Base-by-base conservation (phyloP, 2,113 vertebrate species). In the Passer domesticus region DNA sequence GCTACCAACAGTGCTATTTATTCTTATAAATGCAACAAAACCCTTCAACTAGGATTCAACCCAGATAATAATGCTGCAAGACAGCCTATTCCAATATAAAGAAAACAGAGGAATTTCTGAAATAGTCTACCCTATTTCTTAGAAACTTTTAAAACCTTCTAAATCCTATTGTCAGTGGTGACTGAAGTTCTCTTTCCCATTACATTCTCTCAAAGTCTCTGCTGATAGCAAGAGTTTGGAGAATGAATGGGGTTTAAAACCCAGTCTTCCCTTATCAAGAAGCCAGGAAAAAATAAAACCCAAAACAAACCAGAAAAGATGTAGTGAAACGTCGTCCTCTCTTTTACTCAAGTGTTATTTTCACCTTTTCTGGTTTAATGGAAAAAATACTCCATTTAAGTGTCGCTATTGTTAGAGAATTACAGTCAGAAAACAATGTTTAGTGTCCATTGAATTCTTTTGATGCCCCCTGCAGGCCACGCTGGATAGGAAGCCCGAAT, bases 381-480 rank as follows among this genome's bases (percentile, higher is more conserved):
- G 28, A 53, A 41, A 83, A 83, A 92, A 60, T 22, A 28, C 24
- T 50, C 19, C 13, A 15, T 73, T 66, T 52, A 55, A 59, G 19
- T 7, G 25, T 56, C 0, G 1, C 9, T 84, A 3, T 16, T 41
- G 55, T 20, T 21, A 24, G 56, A 55, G 19, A 50, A 20, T 14
- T 47, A 44, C 18, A 31, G 84, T 64, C 44, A 82, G 78, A 49
- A 37, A 47, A 80, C 9, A 5, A 46, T 13, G 23, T 79, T 80
- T 43, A 16, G 37, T 3, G n/a, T 50, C 69, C 92, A 85, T 11
- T 11, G 73, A 96, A 52, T 96, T 97, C 94, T 97, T 97, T 81
- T 91, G 75, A 91, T 94, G 97, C 97, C 98, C 96, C 67, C 98
- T 98, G 93, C 96, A 97, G 98, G 97, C 60, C 66, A 37, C 5